Evolutionary conservation across 2,888 invertebrate genomes (phyloP).

Genomic region (Parelbella ahira): DNA sequence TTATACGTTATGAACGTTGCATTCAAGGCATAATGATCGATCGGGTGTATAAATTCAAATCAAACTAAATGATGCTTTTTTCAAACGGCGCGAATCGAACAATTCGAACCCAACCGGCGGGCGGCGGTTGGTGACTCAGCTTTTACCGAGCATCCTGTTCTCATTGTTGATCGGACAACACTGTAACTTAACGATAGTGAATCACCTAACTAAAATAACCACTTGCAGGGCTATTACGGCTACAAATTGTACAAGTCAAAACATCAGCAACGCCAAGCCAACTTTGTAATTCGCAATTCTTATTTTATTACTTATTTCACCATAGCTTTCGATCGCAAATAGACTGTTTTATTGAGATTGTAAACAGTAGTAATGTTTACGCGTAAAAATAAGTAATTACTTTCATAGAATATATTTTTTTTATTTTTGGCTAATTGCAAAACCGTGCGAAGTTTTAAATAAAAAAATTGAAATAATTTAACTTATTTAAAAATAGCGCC

Average conservation of each 20-base stretch:
- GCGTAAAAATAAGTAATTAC: no score
- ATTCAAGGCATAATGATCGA: no score
- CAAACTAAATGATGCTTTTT: slow-evolving; percentile 12
- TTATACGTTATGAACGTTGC: no score
- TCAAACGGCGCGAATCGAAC: slow-evolving; percentile 17
- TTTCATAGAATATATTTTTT: no score
- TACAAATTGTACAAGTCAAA: slow-evolving; percentile 25
- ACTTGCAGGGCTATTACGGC: slow-evolving; percentile 24
- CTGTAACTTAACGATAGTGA: slow-evolving; percentile 36
- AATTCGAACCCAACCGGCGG: slow-evolving; percentile 21
- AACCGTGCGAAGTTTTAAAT: no score
- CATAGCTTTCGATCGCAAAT: neutral
- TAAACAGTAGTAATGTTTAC: no score
- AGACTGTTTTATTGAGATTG: neutral
- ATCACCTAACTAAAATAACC: slow-evolving; percentile 39
- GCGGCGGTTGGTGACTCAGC: slow-evolving; percentile 43
- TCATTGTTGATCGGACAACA: slow-evolving; percentile 51
- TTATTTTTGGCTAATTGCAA: no score
- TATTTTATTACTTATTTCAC: neutral
- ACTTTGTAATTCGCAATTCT: neutral
- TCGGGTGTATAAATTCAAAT: no score
- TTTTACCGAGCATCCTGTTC: slow-evolving; percentile 44
- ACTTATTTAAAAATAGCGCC: no score
- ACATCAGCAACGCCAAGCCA: slow-evolving; percentile 4
- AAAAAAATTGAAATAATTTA: no score